Conservation (phyloP, 2,888 invertebrate genomes). For the Portevinia maculata region DNA sequence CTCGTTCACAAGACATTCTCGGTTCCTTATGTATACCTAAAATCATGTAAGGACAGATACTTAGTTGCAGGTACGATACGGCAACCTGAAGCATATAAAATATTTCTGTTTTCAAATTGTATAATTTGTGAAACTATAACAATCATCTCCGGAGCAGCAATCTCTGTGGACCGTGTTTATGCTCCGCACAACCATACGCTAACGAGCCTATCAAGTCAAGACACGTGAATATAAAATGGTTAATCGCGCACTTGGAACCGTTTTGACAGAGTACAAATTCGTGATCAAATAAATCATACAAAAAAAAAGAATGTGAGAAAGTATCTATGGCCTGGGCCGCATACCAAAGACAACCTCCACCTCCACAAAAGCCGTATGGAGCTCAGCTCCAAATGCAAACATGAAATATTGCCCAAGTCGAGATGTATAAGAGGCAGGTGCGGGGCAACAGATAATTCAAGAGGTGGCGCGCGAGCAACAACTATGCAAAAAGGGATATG, state of each 20-base stretch:
- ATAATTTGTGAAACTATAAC: slow-evolving; percentile 49
- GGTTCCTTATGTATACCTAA: no score
- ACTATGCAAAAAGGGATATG: slow-evolving; percentile 69
- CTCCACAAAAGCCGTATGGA: slow-evolving; percentile 41
- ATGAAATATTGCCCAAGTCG: slow-evolving; percentile 63
- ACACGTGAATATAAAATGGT: slow-evolving; percentile 66
- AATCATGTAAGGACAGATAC: no score
- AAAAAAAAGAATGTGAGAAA: slow-evolving; percentile 70
- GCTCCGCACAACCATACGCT: slow-evolving; percentile 12
- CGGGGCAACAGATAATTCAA: slow-evolving; percentile 27
- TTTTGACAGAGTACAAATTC: slow-evolving; percentile 74
- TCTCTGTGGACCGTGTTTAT: slow-evolving; percentile 7
- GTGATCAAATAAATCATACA: slow-evolving; percentile 73
- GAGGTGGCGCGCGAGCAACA: slow-evolving; percentile 54
- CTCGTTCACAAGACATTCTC: no score
- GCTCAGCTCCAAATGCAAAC: slow-evolving; percentile 64
- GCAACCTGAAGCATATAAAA: slow-evolving; percentile 20
- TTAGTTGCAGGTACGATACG: no score
- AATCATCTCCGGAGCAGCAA: slow-evolving; percentile 31
- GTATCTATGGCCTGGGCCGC: slow-evolving; percentile 64
- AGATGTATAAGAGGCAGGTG: slow-evolving; percentile 4
- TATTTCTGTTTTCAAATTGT: slow-evolving; percentile 49
- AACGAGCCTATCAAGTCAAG: slow-evolving; percentile 66
- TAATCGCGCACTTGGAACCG: slow-evolving; percentile 70
- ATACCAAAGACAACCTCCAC: slow-evolving; percentile 41